phyloP scores from a whole-genome alignment of 2,797 vertebrate genomes.

The Crenuchus spilurus region DNA sequence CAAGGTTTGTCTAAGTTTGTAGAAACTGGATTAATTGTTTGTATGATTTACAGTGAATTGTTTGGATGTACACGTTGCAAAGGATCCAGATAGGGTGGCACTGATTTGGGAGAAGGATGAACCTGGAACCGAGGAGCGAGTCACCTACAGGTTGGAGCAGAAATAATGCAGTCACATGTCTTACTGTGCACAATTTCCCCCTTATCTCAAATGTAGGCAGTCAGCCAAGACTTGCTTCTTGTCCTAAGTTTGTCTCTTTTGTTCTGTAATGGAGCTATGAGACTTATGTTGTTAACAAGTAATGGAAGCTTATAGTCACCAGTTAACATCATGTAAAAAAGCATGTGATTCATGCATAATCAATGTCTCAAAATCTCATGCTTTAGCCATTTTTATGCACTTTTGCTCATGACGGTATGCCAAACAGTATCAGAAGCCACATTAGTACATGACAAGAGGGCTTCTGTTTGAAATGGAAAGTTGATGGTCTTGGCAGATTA shows the following conservation, averaged over 20 bases:
- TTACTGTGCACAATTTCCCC: background rate
- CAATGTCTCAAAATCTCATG: no score
- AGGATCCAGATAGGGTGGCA: slow-evolving; percentile 84
- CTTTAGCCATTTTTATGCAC: background rate
- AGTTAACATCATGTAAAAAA: no score
- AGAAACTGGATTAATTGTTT: background rate
- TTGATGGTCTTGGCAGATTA: background rate
- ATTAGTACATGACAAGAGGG: no score
- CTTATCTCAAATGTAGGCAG: no score
- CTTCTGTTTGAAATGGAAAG: background rate
- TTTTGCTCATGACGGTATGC: background rate
- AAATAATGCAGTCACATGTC: background rate
- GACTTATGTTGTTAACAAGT: no score
- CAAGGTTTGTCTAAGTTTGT: no score
- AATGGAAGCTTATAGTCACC: no score
- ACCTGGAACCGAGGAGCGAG: slow-evolving; percentile 85
- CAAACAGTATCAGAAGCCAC: no score
- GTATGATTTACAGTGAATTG: slow-evolving; percentile 85
- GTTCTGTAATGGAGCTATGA: background rate
- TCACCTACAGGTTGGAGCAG: slow-evolving; percentile 87
- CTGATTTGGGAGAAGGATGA: slow-evolving; percentile 97
- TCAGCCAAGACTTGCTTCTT: background rate
- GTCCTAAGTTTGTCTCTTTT: background rate
- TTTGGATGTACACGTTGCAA: slow-evolving; percentile 88
- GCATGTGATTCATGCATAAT: no score